Percentiles rank a stretch among this genome's conserved stretches.
phyloP scores from a whole-genome alignment of 1,140 invertebrate genomes.

The Hydropsyche tenuis region DNA sequence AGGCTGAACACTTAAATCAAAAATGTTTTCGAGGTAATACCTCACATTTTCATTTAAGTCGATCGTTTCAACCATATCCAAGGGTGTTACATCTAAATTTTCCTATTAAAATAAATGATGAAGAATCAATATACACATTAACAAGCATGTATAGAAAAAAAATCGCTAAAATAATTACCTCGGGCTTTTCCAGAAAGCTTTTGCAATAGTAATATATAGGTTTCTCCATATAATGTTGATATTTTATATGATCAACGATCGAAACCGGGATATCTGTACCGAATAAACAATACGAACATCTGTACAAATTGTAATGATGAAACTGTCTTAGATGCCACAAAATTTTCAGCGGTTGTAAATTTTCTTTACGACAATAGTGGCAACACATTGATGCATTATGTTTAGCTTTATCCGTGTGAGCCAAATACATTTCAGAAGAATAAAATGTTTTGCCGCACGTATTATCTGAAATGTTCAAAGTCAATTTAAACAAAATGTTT shows the following conservation, averaged over 20 bases:
- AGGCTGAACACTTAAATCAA: neutral
- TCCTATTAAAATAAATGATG: neutral
- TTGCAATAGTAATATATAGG: slow-evolving; percentile 16
- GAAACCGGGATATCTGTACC: neutral
- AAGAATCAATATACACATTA: neutral
- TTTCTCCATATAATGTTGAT: neutral
- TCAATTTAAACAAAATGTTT: no score
- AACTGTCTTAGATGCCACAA: neutral
- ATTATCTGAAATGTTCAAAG: neutral
- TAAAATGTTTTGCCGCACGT: slow-evolving; percentile 19
- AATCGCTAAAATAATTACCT: neutral
- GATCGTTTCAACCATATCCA: neutral
- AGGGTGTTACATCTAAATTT: neutral
- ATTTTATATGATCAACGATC: slow-evolving; percentile 26
- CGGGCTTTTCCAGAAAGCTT: neutral
- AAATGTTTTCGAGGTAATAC: slow-evolving; percentile 20
- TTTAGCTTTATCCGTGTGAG: neutral
- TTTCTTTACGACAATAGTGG: neutral
- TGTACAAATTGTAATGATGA: slow-evolving; percentile 27
- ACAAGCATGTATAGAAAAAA: neutral
- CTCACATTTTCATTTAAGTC: slow-evolving; percentile 4
- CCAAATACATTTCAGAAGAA: neutral
- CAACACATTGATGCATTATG: slow-evolving; percentile 9
- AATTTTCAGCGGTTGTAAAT: neutral
- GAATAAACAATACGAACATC: slow-evolving; percentile 28